These are phyloP conservation scores for Acronicta alni DNA, from an alignment of 2,888 invertebrate species.

Conservation along the genomic window DNA sequence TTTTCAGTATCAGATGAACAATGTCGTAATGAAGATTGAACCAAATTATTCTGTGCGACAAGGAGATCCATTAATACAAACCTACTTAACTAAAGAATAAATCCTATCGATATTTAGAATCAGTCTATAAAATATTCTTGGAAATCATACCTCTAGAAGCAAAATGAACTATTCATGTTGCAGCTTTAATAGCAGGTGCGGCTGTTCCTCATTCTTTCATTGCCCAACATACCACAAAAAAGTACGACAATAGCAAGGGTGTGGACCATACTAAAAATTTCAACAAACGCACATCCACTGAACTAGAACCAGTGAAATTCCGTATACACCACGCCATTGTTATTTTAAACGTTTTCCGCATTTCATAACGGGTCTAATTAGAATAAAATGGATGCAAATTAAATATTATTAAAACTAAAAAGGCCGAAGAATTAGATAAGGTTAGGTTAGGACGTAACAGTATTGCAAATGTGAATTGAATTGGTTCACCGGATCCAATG, in stretches of 20 bases:
- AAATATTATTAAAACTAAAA: conserved; percentile 42
- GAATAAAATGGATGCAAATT: conserved; percentile 44
- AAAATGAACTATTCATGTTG: conserved; percentile 6
- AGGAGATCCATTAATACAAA: too few species aligned
- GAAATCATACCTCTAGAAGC: conserved; percentile 28
- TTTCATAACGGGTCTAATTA: conserved; percentile 41
- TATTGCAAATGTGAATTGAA: conserved; percentile 46
- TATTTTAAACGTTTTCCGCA: conserved; percentile 48
- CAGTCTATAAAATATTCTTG: conserved; percentile 32
- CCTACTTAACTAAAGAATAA: too few species aligned
- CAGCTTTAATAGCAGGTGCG: conserved; percentile 39
- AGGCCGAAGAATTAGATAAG: conserved; percentile 32
- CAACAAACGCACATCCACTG: conserved; percentile 71
- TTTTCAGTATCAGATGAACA: too few species aligned
- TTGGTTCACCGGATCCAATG: conserved; percentile 44
- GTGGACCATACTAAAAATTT: conserved; percentile 68
- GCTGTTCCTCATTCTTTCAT: conserved; percentile 31
- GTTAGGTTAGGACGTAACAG: conserved; percentile 33
- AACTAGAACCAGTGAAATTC: conserved; percentile 75
- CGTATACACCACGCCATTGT: conserved; percentile 66
- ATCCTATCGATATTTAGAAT: conserved; percentile 12
- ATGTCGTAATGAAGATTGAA: too few species aligned
- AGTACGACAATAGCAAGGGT: conserved; percentile 69
- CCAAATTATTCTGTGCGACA: not conserved
- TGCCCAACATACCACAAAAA: conserved; percentile 49